Evolutionary conservation across 2,797 vertebrate genomes (phyloP).

Genomic region (Masticophis lateralis): DNA sequence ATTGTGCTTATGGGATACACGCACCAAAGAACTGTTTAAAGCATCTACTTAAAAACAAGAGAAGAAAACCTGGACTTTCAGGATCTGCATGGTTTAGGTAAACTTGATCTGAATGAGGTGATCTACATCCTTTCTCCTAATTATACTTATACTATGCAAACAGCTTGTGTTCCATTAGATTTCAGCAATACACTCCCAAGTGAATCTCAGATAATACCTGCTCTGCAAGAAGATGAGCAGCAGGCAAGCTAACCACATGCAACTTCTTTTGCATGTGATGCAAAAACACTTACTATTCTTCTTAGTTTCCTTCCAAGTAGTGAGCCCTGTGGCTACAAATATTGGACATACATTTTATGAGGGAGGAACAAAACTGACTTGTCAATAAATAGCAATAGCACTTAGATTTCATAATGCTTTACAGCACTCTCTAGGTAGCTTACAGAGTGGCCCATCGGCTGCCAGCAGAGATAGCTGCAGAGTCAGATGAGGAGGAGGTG

Average conservation of each 20-base stretch:
- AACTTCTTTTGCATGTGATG: background rate
- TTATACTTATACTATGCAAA: background rate
- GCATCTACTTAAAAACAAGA: background rate
- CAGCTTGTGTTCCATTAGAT: background rate
- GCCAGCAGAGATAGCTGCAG: no score
- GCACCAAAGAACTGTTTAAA: background rate
- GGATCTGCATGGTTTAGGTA: background rate
- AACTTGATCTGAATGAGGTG: background rate
- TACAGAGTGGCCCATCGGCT: background rate
- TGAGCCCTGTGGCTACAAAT: background rate
- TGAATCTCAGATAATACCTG: background rate
- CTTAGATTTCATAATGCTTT: background rate
- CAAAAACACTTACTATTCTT: background rate
- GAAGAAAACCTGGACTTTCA: background rate
- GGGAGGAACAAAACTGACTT: background rate
- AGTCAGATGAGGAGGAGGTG: no score
- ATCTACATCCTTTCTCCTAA: background rate
- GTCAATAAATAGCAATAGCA: background rate
- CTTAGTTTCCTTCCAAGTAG: background rate
- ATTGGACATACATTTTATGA: background rate
- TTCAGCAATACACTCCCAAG: background rate
- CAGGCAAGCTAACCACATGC: background rate
- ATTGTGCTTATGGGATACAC: background rate
- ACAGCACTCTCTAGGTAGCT: background rate
- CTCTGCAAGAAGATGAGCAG: background rate